A percentile compares a stretch with the other conserved stretches of the same genome.
Evolutionary conservation across 2,113 vertebrate genomes (phyloP).

Genomic region (Pimephales promelas): DNA sequence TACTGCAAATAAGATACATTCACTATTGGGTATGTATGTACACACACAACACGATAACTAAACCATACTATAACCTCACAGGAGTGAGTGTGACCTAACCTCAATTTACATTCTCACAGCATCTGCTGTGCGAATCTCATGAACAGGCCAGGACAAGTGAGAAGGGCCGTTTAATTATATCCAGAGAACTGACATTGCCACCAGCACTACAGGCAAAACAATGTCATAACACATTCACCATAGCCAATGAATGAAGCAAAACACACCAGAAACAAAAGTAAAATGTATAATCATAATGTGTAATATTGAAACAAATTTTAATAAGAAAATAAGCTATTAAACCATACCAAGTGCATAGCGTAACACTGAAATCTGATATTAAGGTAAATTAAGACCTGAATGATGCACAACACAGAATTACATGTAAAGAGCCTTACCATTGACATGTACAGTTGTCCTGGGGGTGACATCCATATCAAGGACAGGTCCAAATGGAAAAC

Average conservation of each 20-base stretch:
- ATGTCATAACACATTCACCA: conserved; percentile 47
- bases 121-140: conserved; percentile 68
- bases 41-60: no score
- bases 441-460: conserved; percentile 71
- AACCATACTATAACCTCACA: no score
- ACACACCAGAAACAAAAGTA: neutral
- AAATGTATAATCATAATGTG: neutral
- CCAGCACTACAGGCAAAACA: conserved; percentile 64
- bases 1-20: no score
- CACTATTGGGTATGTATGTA: no score
- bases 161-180: conserved; percentile 72
- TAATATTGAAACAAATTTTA: neutral
- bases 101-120: conserved; percentile 68
- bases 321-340: neutral
- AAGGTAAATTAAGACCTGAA: neutral
- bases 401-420: neutral
- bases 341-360: neutral
- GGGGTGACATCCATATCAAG: conserved; percentile 75
- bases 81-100: conserved; percentile 9
- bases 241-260: neutral
- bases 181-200: conserved; percentile 60
- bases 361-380: neutral
- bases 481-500: conserved; percentile 76
- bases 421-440: conserved; percentile 65
- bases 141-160: conserved; percentile 76